Conservation (phyloP, 2,113 vertebrate genomes). For the Tonatia bakeri region DNA sequence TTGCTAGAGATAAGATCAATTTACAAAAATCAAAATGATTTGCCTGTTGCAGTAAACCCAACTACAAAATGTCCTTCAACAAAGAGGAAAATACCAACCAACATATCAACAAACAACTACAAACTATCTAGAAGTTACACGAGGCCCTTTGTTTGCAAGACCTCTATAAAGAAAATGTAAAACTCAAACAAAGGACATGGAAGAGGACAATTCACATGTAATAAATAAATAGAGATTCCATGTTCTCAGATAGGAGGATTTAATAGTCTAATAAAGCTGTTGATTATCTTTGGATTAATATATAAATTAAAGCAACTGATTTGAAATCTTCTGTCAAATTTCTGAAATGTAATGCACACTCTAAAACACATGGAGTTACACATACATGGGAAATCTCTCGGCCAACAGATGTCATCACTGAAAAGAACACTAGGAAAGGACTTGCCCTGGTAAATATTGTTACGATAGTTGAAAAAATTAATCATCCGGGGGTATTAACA, state of each 20-base stretch:
- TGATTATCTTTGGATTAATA: slow-evolving; percentile 20
- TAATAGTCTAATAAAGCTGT: slow-evolving; percentile 25
- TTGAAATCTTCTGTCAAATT: slow-evolving; percentile 41
- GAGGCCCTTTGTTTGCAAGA: neutral
- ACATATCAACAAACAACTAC: neutral
- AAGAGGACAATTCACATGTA: neutral
- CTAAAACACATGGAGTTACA: neutral
- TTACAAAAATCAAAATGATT: neutral
- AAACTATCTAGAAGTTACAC: neutral
- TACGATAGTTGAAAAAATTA: neutral
- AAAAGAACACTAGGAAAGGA: neutral
- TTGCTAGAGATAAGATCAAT: neutral
- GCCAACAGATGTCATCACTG: neutral
- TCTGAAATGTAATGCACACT: neutral
- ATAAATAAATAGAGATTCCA: neutral
- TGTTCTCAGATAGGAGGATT: neutral
- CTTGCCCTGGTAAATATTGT: neutral
- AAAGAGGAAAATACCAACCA: neutral
- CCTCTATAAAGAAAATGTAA: neutral
- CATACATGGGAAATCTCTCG: neutral
- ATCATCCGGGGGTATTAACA: neutral
- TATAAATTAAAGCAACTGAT: slow-evolving; percentile 16
- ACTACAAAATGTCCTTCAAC: neutral
- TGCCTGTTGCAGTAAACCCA: neutral
- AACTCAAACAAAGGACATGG: neutral